Evolutionary conservation across 2,888 invertebrate species (phyloP), one percentile per base, ranked within the genome.

Genomic region (Hypselothyrea guttata): DNA sequence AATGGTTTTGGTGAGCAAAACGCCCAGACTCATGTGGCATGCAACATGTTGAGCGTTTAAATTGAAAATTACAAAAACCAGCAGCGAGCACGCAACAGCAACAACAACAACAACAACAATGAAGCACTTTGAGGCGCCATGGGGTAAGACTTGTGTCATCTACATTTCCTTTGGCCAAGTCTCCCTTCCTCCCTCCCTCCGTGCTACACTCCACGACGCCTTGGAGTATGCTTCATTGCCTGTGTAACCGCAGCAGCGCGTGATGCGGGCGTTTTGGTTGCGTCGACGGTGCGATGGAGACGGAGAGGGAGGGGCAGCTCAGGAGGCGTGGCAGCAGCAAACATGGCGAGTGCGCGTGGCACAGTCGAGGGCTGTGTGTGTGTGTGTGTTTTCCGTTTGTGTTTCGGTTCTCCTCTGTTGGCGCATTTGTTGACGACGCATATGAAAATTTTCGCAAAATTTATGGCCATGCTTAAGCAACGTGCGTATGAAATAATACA

Each of bases 401-500:
- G 22, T 22, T 22, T 22, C 22, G 2, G 22, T 5, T 22, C 22
- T 22, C 3, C 5, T 22, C 40, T 41, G 65, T 60, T 76, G 64
- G 46, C 68, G 72, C 62, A 67, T 71, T 62, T 72, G 71, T 71
- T 71, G 63, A 75, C 71, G 66, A 62, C 82, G 71, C 82, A 74
- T 84, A 79, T 79, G 84, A 79, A 79, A 82, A 79, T 81, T 70
- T 69, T 59, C 68, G 41, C 70, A 60, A 61, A 77, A 81, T 81
- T 81, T 81, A 81, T 81, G 72, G 75, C 84, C 72, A 51, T 70
- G 79, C 82, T 81, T 84, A 81, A 81, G 79, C 62, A 81, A 68
- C 75, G 77, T 82, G 75, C 75, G 82, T 70, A 82, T 84, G 75
- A 81, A 81, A 84, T 81, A 77, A 81, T 82, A 81, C 65, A 74